phyloP scores from a whole-genome alignment of 2,797 vertebrate genomes.

The Spinibarbus caldwelli region DNA sequence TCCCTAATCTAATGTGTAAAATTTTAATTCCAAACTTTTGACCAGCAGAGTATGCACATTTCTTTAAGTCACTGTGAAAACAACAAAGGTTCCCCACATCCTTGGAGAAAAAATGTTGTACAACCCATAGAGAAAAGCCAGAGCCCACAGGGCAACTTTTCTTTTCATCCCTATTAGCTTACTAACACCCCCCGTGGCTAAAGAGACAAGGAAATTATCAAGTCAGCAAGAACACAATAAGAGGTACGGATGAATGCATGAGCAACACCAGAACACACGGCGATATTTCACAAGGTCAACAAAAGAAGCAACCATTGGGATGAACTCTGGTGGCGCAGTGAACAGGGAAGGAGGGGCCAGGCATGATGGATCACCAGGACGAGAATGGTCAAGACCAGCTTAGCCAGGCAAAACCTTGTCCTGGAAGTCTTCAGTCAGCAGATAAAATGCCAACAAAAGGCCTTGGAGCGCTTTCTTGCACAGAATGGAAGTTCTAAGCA shows the following conservation, averaged over 20 bases:
- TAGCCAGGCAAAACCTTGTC: slow-evolving; percentile 80
- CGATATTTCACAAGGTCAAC: slow-evolving; percentile 85
- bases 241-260: slow-evolving; percentile 72
- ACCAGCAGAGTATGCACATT: neutral
- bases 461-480: slow-evolving; percentile 77
- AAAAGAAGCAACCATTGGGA: slow-evolving; percentile 82
- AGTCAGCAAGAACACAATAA: slow-evolving; percentile 74
- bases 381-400: slow-evolving; percentile 83
- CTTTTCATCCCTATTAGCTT: slow-evolving; percentile 68
- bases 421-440: slow-evolving; percentile 83
- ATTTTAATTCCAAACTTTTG: neutral
- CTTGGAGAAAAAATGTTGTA: slow-evolving; percentile 63
- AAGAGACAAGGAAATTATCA: slow-evolving; percentile 70
- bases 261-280: slow-evolving; percentile 69
- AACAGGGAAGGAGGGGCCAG: slow-evolving; percentile 71
- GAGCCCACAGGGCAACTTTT: slow-evolving; percentile 62
- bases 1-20: neutral
- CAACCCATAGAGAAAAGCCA: slow-evolving; percentile 57
- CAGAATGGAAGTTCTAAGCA: slow-evolving; percentile 74
- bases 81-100: neutral
- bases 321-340: slow-evolving; percentile 75
- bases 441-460: slow-evolving; percentile 71
- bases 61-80: slow-evolving; percentile 47
- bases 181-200: slow-evolving; percentile 68
- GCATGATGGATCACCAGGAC: slow-evolving; percentile 87